Conservation (phyloP, 1,140 invertebrate genomes). For the Sogatella furcifera region DNA sequence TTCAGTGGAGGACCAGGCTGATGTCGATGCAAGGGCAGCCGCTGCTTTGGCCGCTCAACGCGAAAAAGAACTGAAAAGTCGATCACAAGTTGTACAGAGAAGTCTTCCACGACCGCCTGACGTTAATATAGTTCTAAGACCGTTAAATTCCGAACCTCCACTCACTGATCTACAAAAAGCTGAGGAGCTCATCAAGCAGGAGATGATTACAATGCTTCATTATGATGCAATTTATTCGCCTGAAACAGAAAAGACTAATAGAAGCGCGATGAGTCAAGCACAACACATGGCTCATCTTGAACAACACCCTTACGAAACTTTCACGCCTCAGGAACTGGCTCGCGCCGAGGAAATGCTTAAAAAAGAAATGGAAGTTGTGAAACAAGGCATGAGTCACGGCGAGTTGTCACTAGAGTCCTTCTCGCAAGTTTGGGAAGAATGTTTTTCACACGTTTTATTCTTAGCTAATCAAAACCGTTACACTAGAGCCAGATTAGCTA, state of each 20-base stretch:
- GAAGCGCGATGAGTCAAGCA: conserved; percentile 35
- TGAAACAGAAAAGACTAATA: conserved; percentile 32
- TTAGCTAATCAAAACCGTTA: conserved; percentile 82
- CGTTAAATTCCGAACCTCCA: conserved; percentile 53
- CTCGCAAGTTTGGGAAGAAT: conserved; percentile 95
- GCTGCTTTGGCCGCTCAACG: conserved; percentile 40
- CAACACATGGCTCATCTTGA: conserved; percentile 72
- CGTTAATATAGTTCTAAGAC: conserved; percentile 72
- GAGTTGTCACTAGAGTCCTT: conserved; percentile 85
- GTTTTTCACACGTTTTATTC: conserved; percentile 76
- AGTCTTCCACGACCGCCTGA: conserved; percentile 79
- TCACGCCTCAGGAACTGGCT: conserved; percentile 48
- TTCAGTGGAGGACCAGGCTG: conserved; percentile 74
- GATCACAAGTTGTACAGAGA: conserved; percentile 83
- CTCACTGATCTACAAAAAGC: conserved; percentile 88
- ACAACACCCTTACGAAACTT: conserved; percentile 71
- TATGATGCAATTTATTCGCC: conserved; percentile 72
- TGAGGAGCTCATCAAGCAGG: conserved; percentile 92
- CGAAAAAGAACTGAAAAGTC: conserved; percentile 57
- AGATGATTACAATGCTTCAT: conserved; percentile 93
- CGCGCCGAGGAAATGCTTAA: conserved; percentile 54
- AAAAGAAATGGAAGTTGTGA: conserved; percentile 81
- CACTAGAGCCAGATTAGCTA: conserved; percentile 85
- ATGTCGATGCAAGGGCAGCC: conserved; percentile 63
- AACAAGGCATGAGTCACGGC: conserved; percentile 88